Evolutionary conservation across 2,888 invertebrate genomes (phyloP).

Genomic region (Diplolepis rosae): DNA sequence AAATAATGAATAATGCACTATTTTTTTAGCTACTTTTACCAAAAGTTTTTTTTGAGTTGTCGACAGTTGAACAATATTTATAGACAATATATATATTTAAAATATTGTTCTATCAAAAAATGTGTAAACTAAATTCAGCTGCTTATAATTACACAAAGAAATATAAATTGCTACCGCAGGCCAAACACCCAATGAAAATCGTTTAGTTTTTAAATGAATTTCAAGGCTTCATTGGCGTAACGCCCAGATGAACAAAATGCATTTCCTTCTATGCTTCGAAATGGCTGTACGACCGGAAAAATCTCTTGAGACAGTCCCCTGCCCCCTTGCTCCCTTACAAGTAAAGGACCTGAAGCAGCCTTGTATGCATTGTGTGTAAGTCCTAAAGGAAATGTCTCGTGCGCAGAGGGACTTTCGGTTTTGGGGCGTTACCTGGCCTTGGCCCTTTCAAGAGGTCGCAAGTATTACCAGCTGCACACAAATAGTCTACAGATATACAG

Average conservation of each 20-base stretch:
- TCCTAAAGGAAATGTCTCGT: conserved; percentile 5
- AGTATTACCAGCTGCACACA: conserved; percentile 33
- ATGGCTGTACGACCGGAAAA: conserved; percentile 31
- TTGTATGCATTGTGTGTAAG: too few species aligned
- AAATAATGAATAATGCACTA: too few species aligned
- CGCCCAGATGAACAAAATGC: neutral
- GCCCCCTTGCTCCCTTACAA: too few species aligned
- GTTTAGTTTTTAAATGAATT: conserved; percentile 11
- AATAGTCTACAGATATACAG: neutral
- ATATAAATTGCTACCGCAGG: neutral
- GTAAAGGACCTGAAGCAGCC: too few species aligned
- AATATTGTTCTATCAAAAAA: neutral
- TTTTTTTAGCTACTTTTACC: too few species aligned
- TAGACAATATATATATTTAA: too few species aligned
- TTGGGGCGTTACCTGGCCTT: conserved; percentile 24
- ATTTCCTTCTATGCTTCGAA: conserved; percentile 6
- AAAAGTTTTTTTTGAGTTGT: too few species aligned
- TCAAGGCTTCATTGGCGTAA: conserved; percentile 1
- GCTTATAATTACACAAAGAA: neutral
- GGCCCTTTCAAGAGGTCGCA: conserved; percentile 32
- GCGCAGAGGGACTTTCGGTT: conserved; percentile 5
- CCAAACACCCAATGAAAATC: conserved; percentile 5
- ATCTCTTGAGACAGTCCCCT: conserved; percentile 15
- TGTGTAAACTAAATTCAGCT: conserved; percentile 1
- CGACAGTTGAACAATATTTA: too few species aligned